Evolutionary conservation across 1,140 invertebrate genomes (phyloP), one percentile per base, ranked within the genome.

Genomic region (Antheraea pernyi): DNA sequence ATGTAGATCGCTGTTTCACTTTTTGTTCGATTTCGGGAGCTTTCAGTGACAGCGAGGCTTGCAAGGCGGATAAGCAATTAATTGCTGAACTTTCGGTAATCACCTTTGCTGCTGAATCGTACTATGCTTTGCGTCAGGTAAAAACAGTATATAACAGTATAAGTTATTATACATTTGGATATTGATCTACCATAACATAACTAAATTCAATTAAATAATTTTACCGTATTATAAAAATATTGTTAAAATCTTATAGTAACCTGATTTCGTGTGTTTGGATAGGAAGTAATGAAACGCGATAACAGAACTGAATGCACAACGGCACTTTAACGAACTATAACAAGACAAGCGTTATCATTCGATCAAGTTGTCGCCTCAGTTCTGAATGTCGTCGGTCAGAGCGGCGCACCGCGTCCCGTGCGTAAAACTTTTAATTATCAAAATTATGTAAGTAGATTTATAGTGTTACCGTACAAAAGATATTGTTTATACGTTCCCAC

Each of bases 401-500:
- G 22, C 48, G 58, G 58, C 46, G 61, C 60, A 58, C 39, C 70
- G 60, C 65, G 22, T 46, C 11, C 13, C 69, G 60, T 63, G 65
- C 13, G 30, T 68, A 59, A 71, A 73, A 61, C 53, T 79, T 74
- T 81, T 81, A 81, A 81, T 81, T 79, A 68, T 75, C 68, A 69
- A 70, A 74, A 75, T 76, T 78, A 78, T 73, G 68, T 78, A 76
- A 80, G 67, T 65, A 42, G 71, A 73, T 77, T 77, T 77, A 79
- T 75, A 58, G 69, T 48, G 39, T 67, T 72, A 62, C 69, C 62
- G 59, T 65, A 75, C 70, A 69, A 72, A 72, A 68, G 66, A 53
- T 67, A 74, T 79, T 81, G 78, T 80, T 62, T 64, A 42, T 58
- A 60, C 69, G 65, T 59, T 86, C 84, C 78, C 84, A 86, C 84